Evolutionary conservation across 2,888 invertebrate genomes (phyloP).

Genomic region (Lasioglossum calceatum): DNA sequence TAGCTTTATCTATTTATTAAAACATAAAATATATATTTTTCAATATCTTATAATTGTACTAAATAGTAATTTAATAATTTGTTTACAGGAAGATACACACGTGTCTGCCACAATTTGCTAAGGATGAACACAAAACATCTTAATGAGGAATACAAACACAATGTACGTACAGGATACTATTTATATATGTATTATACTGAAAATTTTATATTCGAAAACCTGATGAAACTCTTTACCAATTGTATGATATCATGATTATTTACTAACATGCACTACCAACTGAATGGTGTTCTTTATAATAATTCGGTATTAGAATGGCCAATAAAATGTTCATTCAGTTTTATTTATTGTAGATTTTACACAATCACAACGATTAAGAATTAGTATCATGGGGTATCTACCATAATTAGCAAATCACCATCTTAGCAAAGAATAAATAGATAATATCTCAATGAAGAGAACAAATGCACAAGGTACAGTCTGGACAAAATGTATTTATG

Average conservation of each 20-base stretch:
- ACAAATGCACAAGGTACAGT: not conserved
- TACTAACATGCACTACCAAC: slow-evolving; percentile 69
- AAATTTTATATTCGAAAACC: not conserved
- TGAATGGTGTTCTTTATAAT: slow-evolving; percentile 35
- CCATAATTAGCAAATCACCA: not conserved
- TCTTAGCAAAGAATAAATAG: not conserved
- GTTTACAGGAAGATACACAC: not conserved
- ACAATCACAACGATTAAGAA: not conserved
- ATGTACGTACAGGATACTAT: not conserved
- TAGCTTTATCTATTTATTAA: not conserved
- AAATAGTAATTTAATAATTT: not conserved
- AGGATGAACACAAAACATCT: not conserved
- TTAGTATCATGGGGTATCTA: not conserved
- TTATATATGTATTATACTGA: not conserved
- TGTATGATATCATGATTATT: slow-evolving; percentile 61
- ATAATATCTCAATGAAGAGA: not conserved
- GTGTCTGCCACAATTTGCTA: not conserved
- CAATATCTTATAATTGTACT: not conserved
- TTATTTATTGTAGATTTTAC: slow-evolving; percentile 1
- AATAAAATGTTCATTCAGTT: not conserved
- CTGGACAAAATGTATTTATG: not conserved
- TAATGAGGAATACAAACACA: not conserved
- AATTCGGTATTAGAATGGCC: not conserved
- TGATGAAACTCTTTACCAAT: slow-evolving; percentile 45
- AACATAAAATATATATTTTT: slow-evolving; percentile 30